Base-by-base conservation (phyloP, 2,888 invertebrate species). In the Ceriagrion tenellum region DNA sequence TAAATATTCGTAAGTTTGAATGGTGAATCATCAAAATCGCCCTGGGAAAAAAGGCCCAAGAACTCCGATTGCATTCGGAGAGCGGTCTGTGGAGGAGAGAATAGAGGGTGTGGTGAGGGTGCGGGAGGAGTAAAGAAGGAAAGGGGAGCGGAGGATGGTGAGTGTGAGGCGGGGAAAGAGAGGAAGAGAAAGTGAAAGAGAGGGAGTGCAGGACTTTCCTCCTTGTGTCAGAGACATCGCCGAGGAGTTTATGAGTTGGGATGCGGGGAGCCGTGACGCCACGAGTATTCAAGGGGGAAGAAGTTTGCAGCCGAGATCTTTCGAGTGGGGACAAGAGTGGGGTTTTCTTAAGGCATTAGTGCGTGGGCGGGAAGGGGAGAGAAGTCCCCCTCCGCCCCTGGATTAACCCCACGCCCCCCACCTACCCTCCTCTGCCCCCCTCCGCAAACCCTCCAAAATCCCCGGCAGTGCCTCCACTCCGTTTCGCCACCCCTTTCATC, bases 271-370 rank as follows among this genome's bases (percentile, higher is more conserved):
- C 30, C 35, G 81, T 81, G 35, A 81, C 35, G 81, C 81, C 81
- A 35, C 81, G 81, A 81, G 81, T 35, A 81, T 81, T 81, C 35
- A 81, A 81, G 81, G 30, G n/a, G 35, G 81, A 81, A 81, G 81
- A 81, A 81, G 81, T 81, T 81, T 81, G 81, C 18, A 13, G 81
- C 81, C 81, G 81, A 35, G 35, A 35, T 35, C 30, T 30, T 35
- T 35, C 18, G 30, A 8, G 12, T 26, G n/a, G 69, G n/a, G n/a
- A n/a, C 10, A 4, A n/a, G 12, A 10, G 69, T 59, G 59, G 59
- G 13, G 69, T n/a, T 8, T 47, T 26, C n/a, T n/a, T 69, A n/a
- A n/a, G 69, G n/a, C n/a, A n/a, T n/a, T n/a, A n/a, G n/a, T n/a
- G n/a, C n/a, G n/a, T 0, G 69, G 69, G n/a, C 23, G 4, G n/a